phyloP scores from a whole-genome alignment of 2,113 vertebrate genomes.

The Trogon melanurus region DNA sequence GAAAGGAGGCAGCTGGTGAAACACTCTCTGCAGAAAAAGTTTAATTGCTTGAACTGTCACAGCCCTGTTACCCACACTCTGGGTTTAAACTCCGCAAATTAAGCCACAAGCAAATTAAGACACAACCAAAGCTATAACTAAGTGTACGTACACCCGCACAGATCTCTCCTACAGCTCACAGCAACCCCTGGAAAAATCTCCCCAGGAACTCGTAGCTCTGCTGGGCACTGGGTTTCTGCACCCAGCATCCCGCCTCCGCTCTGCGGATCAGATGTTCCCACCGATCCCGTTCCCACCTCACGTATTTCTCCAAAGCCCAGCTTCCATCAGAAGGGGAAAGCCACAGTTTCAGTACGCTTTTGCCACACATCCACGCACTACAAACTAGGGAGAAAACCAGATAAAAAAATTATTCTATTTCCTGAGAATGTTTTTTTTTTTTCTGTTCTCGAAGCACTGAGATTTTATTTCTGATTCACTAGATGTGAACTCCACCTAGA shows the following conservation, averaged over 20 bases:
- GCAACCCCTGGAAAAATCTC: too few species aligned
- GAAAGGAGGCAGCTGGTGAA: background rate
- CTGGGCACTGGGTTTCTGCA: background rate
- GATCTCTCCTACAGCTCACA: background rate
- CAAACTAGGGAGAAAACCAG: background rate
- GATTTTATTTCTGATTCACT: background rate
- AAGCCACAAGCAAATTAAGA: too few species aligned
- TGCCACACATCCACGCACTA: accelerated
- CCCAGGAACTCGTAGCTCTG: background rate
- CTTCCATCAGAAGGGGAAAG: background rate
- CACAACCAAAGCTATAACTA: background rate
- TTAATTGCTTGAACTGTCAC: background rate
- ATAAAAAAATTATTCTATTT: background rate
- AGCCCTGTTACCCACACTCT: background rate
- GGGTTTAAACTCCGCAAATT: background rate
- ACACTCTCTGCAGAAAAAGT: background rate
- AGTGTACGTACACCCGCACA: accelerated
- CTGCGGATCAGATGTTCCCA: background rate
- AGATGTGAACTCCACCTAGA: background rate
- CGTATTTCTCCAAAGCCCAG: background rate
- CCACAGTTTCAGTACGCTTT: background rate
- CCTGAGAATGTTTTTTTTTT: background rate
- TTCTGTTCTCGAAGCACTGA: background rate
- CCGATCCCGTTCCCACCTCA: background rate
- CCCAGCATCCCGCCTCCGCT: background rate